Base-by-base conservation (phyloP, 2,113 vertebrate genomes). In the Coracopsis vasa region DNA sequence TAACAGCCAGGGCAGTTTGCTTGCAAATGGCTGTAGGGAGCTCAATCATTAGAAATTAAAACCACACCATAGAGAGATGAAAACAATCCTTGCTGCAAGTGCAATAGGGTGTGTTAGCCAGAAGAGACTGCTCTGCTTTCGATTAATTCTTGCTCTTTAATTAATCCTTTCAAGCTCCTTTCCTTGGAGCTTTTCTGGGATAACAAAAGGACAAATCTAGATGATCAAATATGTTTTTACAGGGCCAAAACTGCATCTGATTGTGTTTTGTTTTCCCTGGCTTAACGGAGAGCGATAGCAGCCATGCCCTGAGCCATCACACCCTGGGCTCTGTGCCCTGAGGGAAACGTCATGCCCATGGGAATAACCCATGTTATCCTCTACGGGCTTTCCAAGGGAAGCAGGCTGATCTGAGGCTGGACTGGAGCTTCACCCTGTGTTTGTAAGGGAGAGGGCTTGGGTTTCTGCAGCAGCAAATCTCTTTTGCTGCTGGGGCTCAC, bases 251-350 rank as follows among this genome's bases (percentile, higher is more conserved):
- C 31, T 70, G 41, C 39, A 24, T 44, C 27, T 72, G 67, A 37
- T 60, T 61, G 47, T 10, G 33, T 66, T 78, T 86, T 67, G 12
- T 29, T 64, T 91, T 80, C 48, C 10, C 13, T 88, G 71, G n/a
- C 42, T 64, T 58, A 47, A 48, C 25, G 58, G 27, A 80, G 45
- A 48, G 66, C 39, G 31, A 44, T n/a, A 71, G 65, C 42, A 88
- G 54, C 45, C 0, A 0, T 78, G 24, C 29, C 47, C 15, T 0
- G 6, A 69, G 45, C 28, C 19, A 3, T 37, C 0, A 1, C 66
- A 51, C 65, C 47, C 5, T 3, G 29, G 60, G 47, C 44, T 20
- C 45, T 18, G 6, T 67, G 65, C 3, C 35, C 37, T 2, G 4
- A 21, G 9, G 24, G 8, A 28, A 56, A 16, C 5, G 10, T 19